A percentile compares a stretch with the other conserved stretches of the same genome.
phyloP scores from a whole-genome alignment of 2,888 invertebrate genomes.

The Lepidonotus clava region DNA sequence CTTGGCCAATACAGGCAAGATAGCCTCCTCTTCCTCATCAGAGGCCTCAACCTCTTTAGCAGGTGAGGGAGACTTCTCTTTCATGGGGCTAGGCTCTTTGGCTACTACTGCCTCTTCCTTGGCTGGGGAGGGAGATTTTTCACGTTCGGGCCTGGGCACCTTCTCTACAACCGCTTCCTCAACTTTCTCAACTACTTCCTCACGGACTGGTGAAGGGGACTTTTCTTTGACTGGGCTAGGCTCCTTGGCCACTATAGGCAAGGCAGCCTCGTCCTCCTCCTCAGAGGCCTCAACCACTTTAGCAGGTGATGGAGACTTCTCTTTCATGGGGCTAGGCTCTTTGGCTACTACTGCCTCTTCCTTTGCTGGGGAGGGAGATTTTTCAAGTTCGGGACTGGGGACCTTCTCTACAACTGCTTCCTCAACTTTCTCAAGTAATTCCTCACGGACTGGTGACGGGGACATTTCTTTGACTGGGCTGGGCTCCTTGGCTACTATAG shows the following conservation, averaged over 20 bases:
- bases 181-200: no score
- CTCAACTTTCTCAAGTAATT: not conserved
- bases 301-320: not conserved
- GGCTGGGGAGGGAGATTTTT: no score
- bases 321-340: conserved; percentile 51
- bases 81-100: no score
- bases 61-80: no score
- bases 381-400: not conserved
- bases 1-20: no score
- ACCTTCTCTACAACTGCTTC: conserved; percentile 29
- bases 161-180: no score
- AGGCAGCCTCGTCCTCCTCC: not conserved
- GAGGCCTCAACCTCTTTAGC: no score
- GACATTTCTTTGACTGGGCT: conserved; percentile 29
- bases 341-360: not conserved
- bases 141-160: no score
- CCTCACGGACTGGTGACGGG: not conserved
- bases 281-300: not conserved
- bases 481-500: not conserved
- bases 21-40: no score
- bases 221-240: conserved; percentile 18
- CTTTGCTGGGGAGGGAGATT: conserved; percentile 4
- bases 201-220: no score
- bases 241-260: not conserved
- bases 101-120: no score